phyloP scores from a whole-genome alignment of 2,888 invertebrate genomes.

The Homarus gammarus region DNA sequence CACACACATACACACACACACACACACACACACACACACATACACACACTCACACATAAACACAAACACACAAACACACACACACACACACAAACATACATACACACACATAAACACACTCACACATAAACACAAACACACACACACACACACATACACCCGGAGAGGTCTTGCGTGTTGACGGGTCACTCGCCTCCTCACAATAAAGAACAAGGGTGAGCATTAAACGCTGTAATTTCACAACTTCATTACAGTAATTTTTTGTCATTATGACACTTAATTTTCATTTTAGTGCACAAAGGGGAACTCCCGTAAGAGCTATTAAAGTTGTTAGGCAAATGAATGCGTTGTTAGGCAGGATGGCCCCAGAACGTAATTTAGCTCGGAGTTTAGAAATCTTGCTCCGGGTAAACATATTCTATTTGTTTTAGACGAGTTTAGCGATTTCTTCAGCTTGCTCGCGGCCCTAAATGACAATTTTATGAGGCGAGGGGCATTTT shows the following conservation, averaged over 20 bases:
- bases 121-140: no score
- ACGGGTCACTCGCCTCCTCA: background rate
- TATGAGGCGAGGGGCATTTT: slow-evolving; percentile 22
- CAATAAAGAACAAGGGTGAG: slow-evolving; percentile 61
- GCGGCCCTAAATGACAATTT: slow-evolving; percentile 17
- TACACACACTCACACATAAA: no score
- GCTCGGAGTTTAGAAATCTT: slow-evolving; percentile 36
- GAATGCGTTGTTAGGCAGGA: slow-evolving; percentile 39
- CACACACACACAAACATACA: no score
- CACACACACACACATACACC: no score
- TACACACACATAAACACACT: no score
- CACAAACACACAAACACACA: no score
- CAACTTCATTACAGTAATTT: slow-evolving; percentile 75
- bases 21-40: no score
- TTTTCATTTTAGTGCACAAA: slow-evolving; percentile 75
- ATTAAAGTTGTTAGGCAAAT: slow-evolving; percentile 74
- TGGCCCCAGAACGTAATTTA: slow-evolving; percentile 28
- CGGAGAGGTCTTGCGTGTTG: background rate
- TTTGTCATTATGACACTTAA: slow-evolving; percentile 76
- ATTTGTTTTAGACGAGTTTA: slow-evolving; percentile 51
- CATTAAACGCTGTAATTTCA: slow-evolving; percentile 69
- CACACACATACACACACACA: background rate
- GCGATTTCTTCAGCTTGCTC: slow-evolving; percentile 46
- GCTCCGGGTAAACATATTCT: slow-evolving; percentile 34
- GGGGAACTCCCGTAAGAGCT: slow-evolving; percentile 65